Evolutionary conservation across 2,888 invertebrate species (phyloP).

Genomic region (Torymus aiolomorphi): DNA sequence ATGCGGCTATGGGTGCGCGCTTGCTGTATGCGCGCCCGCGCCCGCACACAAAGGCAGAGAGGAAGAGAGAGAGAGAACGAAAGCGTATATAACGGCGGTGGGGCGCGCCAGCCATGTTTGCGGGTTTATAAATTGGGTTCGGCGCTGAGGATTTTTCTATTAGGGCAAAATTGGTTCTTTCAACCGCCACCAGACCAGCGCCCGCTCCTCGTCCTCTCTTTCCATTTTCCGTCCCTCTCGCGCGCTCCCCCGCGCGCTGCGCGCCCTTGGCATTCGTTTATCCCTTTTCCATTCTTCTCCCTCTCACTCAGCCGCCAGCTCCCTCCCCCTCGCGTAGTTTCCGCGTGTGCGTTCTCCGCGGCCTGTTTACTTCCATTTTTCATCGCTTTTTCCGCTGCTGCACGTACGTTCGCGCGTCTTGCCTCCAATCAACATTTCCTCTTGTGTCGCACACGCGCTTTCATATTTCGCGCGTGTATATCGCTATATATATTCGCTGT

Average conservation of each 20-base stretch:
- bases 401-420: conserved; percentile 10
- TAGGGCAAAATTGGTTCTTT: conserved; percentile 76
- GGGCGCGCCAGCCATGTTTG: conserved; percentile 73
- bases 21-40: conserved; percentile 43
- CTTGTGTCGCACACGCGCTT: conserved; percentile 17
- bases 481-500: neutral
- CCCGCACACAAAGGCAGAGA: too few relatives aligned
- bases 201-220: conserved; percentile 51
- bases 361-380: conserved; percentile 56
- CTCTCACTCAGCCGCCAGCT: conserved; percentile 32
- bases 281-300: conserved; percentile 56
- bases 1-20: neutral
- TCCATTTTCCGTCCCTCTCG: conserved; percentile 55
- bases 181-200: conserved; percentile 73
- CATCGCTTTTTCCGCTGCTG: conserved; percentile 29
- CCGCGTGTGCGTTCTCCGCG: conserved; percentile 14
- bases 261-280: conserved; percentile 57
- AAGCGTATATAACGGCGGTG: too few relatives aligned
- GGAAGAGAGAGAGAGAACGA: too few relatives aligned
- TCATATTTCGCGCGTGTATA: neutral
- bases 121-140: conserved; percentile 76
- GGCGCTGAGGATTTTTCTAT: conserved; percentile 76
- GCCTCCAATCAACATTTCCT: conserved; percentile 59
- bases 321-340: conserved; percentile 26
- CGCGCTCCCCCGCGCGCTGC: neutral